Evolutionary conservation across 37 sponge, comb jelly and placozoan species (phyloP), one percentile per base, ranked within the genome.

Genomic region (Theonella swinhoei): DNA sequence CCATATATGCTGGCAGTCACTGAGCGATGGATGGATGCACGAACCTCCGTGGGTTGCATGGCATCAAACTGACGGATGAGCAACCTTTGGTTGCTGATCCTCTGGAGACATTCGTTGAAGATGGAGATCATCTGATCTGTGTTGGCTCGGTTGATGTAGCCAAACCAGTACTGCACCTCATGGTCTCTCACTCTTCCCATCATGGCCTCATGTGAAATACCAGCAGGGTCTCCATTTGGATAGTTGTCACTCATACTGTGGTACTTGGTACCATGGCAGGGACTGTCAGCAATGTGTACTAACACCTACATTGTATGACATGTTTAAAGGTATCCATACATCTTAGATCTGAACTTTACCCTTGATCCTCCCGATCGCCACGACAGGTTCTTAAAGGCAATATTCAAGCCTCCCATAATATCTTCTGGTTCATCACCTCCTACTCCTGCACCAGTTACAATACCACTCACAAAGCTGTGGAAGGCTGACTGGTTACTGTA

Each of bases 381-480:
- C 28, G 73, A 62, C 20, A 93, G 76, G 0, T 64, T 72, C 0
- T 28, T 72, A 47, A 93, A 70, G 39, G 87, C 62, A 25, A 62
- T 63, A 31, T 89, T 72, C 74, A 93, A 39, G 0, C 79, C 93
- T 64, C 89, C 90, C 93, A 93, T 93, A 24, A 93, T 78, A 70
- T 93, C 93, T 77, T 93, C 93, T 47, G 93, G 79, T 19, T 31
- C 41, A 86, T 93, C 93, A 61, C 86, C 89, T 7, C 93, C 93
- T 37, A 86, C 93, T 76, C 58, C 64, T 40, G 90, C 93, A 41
- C 19, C 29, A n/a, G n/a, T n/a, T n/a, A n/a, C n/a, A 29, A 93
- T 89, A 0, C 42, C 78, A 64, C 75, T 35, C 7, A 93, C 93
- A 88, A 93, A 93, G 69, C 28, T 39, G 36, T 79, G 79, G 62